Base-by-base conservation (phyloP, 2,113 vertebrate species). In the Cavia porcellus region DNA sequence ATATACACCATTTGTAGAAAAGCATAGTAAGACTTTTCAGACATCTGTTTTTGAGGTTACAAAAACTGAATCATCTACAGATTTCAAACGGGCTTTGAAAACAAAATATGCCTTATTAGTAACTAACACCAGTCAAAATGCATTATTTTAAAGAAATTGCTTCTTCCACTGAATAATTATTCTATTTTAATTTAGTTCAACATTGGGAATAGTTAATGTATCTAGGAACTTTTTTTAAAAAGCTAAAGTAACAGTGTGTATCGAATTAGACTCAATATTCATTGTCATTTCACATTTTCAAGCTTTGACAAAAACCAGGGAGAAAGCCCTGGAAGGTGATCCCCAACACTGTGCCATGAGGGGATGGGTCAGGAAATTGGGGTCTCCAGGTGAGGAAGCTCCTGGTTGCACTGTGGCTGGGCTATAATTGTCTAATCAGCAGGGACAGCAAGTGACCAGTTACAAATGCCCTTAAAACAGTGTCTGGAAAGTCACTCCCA, bases 11-110 rank as follows among this genome's bases (percentile, higher is more conserved):
- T 96, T 98, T 97, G 97, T 97, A 94, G 95, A 97, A 98, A 98
- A 97, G 96, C 96, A 98, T 97, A 98, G 92, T 97, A 97, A 98
- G 98, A 96, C 96, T 94, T 98, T 97, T 97, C 86, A 97, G 97
- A 98, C 98, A 98, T 99, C 98, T 99, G 98, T 97, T 99, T 98
- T 98, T 98, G 96, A 97, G 97, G 97, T 98, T 98, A 97, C 86
- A 93, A 97, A 97, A 95, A n/a, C 83, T 7, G 1, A 95, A 98
- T 94, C 87, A 96, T 98, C 97, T 96, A 97, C 87, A 96, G 94
- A 97, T 94, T 97, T 98, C 95, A 97, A 97, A 97, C 95, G 95
- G 72, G 96, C 96, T 96, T 94, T 97, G 92, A 79, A 79, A 95
- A 96, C 35, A 35, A 75, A 92, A 50, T 95, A 91, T 92, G 88